Percentiles rank a stretch among this genome's conserved stretches.
Conservation (phyloP, 1,140 invertebrate species). For the Gyrodactylus salaris region DNA sequence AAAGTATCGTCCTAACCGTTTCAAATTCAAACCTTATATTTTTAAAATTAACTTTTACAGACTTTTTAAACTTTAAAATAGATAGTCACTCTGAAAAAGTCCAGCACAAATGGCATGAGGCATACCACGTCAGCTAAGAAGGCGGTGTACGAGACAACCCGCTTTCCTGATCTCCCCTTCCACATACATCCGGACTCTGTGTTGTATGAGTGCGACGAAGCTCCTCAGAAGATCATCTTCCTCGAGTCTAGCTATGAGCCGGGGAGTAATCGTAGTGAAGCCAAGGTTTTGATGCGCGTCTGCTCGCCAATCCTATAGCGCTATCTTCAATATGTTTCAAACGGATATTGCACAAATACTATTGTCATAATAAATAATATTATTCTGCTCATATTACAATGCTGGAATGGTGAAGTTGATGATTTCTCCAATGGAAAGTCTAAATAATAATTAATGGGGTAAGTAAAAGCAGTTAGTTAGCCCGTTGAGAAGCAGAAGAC, state of each 20-base stretch:
- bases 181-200: background rate
- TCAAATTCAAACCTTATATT: too few relatives aligned
- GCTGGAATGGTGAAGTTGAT: too few relatives aligned
- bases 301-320: background rate
- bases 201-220: background rate
- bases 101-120: background rate
- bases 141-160: background rate
- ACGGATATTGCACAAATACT: too few relatives aligned
- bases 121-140: background rate
- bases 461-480: too few relatives aligned
- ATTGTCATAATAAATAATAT: too few relatives aligned
- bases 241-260: background rate
- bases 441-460: too few relatives aligned
- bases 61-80: background rate
- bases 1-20: too few relatives aligned
- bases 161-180: background rate
- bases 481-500: too few relatives aligned
- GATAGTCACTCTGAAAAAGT: background rate
- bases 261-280: background rate
- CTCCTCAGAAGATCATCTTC: background rate
- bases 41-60: too few relatives aligned
- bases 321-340: too few relatives aligned
- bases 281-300: background rate
- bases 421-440: too few relatives aligned
- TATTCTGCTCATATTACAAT: too few relatives aligned